Base-by-base conservation (phyloP, 2,888 invertebrate species). In the Dermolepida albohirtum region DNA sequence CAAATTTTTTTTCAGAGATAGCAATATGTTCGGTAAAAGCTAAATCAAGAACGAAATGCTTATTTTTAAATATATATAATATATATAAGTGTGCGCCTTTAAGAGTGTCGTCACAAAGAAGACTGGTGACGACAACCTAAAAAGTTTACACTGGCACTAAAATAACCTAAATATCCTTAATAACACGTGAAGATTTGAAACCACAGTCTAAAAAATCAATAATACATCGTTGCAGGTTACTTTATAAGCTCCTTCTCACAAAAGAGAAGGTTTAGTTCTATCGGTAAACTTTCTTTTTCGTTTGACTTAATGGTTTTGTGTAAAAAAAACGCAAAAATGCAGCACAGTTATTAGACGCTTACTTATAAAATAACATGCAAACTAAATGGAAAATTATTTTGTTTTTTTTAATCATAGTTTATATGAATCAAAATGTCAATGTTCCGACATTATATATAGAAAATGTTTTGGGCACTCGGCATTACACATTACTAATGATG, bases 41-140 rank as follows among this genome's bases (percentile, higher is more conserved):
- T 87, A 87, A 88, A 86, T 87, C 86, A 59, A 44, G 22, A 41
- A 64, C 50, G 87, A 80, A 87, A 87, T 78, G 77, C 78, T 78
- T 77, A 75, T 71, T 77, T 74, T 74, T 72, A 72, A 71, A 51
- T 51, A 52, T 39, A 52, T 51, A 51, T 51, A 51, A 22, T 52
- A 51, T n/a, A n/a, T 51, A 51, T 71, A 67, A 71, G 69, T 54
- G 54, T 50, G 65, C 57, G 64, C 66, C 52, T 47, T 63, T 54
- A 40, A 59, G 44, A 64, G 43, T 40, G 50, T 64, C 66, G 29
- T 43, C 54, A 51, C 62, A 29, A 52, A 44, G 52, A 34, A 39
- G 47, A 63, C 50, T 67, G 62, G 47, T 64, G 69, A 69, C 68
- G 68, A 54, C 65, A 66, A 62, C 66, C 67, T 68, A 66, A 71